Evolutionary conservation across 1,140 invertebrate species (phyloP).

Genomic region (Steinernema feltiae): DNA sequence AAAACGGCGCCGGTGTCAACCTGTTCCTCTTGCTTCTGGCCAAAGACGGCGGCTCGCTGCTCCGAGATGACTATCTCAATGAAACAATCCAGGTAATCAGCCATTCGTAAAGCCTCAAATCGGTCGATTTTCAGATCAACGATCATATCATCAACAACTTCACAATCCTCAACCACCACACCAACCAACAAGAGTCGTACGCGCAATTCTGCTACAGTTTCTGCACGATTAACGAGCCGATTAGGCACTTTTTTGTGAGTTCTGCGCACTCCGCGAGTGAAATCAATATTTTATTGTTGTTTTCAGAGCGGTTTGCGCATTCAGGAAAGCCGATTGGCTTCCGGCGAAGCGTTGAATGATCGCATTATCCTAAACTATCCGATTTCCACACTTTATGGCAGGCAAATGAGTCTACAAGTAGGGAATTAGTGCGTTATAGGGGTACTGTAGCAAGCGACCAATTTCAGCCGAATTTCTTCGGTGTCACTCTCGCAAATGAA

Average conservation of each 20-base stretch:
- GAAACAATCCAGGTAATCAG: slow-evolving; percentile 38
- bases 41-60: slow-evolving; percentile 45
- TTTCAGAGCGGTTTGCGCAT: slow-evolving; percentile 27
- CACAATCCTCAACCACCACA: slow-evolving; percentile 38
- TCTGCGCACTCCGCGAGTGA: background rate
- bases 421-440: background rate
- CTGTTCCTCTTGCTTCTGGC: slow-evolving; percentile 41
- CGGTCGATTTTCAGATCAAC: slow-evolving; percentile 48
- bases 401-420: slow-evolving; percentile 33
- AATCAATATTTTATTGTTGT: background rate
- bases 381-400: slow-evolving; percentile 30
- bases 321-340: slow-evolving; percentile 19
- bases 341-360: slow-evolving; percentile 25
- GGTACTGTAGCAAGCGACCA: too few relatives aligned
- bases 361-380: slow-evolving; percentile 34
- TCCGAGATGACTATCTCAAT: slow-evolving; percentile 40
- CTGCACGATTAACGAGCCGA: slow-evolving; percentile 53
- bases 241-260: slow-evolving; percentile 36
- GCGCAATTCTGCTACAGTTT: slow-evolving; percentile 49
- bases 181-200: slow-evolving; percentile 37
- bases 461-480: slow-evolving; percentile 31
- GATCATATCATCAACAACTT: slow-evolving; percentile 45
- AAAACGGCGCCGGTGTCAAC: slow-evolving; percentile 32
- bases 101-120: too few relatives aligned
- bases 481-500: slow-evolving; percentile 20